Evolutionary conservation across 92 coral and sea anemone species (phyloP), one percentile per base, ranked within the genome.

Genomic region (Porites evermanni): DNA sequence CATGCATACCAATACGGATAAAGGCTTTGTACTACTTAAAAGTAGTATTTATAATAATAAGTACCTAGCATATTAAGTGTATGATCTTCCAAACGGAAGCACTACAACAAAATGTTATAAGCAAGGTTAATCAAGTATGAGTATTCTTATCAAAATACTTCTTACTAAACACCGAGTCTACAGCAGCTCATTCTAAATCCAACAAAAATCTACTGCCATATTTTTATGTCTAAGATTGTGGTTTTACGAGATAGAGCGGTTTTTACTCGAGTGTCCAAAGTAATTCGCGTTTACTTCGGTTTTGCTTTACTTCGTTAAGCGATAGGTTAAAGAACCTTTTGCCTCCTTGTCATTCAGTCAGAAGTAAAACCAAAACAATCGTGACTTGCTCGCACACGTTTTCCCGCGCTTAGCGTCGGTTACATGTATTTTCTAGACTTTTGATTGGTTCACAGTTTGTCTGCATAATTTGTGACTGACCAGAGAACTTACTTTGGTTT

Each of bases 1-100:
- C 26, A 68, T 68, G 72, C 26, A 68, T 68, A 68, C 72, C 72
- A 68, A 68, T 68, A 68, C 38, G 72, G 63, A 8, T 58, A 58
- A 58, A 0, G 11, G 11, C 16, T 58, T 14, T 58, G 1, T 24
- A 24, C 26, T 24, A 24, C 26, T 24, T 24, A 24, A 24, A 8
- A 14, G 11, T 14, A 8, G 11, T 9, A 8, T 58, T 58, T 8
- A 14, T 9, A 14, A 58, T 8, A 58, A 58, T 8, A 8, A 8
- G 10, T 58, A 9, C 63, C 16, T 58, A 8, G 63, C 10, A 58
- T 58, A 8, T 58, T 8, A 58, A 58, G 63, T 58, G 10, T 58
- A 58, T 8, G 63, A 58, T 8, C 63, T 9, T 8, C 0, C 11
- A 9, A 58, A 58, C 63, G 16, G 16, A 14, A 14, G 63, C 63